Evolutionary conservation across 37 sponge, comb jelly and placozoan genomes (phyloP).

Genomic region (Hormiphora californensis): DNA sequence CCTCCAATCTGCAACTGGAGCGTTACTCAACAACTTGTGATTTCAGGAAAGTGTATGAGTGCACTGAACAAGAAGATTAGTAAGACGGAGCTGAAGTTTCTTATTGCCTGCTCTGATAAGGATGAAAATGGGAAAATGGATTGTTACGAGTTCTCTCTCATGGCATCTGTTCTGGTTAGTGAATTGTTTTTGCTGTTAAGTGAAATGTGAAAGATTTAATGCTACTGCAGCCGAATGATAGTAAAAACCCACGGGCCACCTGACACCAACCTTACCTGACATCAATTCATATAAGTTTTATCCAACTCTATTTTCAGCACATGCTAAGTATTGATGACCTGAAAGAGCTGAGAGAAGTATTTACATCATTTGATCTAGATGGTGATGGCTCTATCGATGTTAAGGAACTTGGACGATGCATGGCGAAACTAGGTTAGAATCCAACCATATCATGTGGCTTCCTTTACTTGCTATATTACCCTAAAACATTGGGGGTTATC

Average conservation of each 20-base stretch:
- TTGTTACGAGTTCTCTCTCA: background rate
- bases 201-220: too few species aligned
- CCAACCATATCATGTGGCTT: background rate
- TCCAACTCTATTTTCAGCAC: too few species aligned
- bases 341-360: constrained; percentile 2
- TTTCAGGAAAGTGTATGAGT: background rate
- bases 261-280: too few species aligned
- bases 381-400: background rate
- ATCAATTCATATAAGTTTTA: too few species aligned
- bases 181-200: too few species aligned
- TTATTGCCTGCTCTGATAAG: background rate
- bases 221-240: too few species aligned
- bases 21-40: too few species aligned
- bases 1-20: too few species aligned
- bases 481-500: too few species aligned
- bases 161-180: background rate
- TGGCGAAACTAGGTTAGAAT: background rate
- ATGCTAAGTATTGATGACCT: background rate
- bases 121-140: constrained; percentile 19
- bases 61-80: background rate
- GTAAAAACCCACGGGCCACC: too few species aligned
- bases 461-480: too few species aligned
- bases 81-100: background rate
- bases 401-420: background rate
- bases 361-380: background rate